Percentiles rank a stretch among this genome's conserved stretches.
Evolutionary conservation across 1,140 invertebrate genomes (phyloP).

Genomic region (Drepana arcuata): DNA sequence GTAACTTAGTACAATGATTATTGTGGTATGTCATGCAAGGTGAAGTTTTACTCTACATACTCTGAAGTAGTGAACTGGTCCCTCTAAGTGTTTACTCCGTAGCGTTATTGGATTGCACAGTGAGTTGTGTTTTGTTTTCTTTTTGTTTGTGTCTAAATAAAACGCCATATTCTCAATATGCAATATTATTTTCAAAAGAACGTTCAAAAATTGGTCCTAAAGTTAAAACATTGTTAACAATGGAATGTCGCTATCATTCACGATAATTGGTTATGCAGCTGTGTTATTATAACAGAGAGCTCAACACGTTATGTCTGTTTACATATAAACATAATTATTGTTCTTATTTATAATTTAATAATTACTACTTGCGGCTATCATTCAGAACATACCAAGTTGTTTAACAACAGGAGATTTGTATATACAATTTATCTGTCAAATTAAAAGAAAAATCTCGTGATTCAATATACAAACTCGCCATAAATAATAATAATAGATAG

Average conservation of each 20-base stretch:
- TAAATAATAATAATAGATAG: conserved; percentile 10
- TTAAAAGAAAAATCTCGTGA: too few species aligned
- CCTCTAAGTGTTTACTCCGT: conserved; percentile 26
- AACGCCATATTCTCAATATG: conserved; percentile 53
- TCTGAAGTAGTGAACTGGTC: too few species aligned
- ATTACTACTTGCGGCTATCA: conserved; percentile 7
- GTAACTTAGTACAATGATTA: too few species aligned
- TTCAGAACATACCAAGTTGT: conserved; percentile 17
- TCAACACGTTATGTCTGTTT: too few species aligned
- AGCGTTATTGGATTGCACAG: neutral
- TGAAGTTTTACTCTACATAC: too few species aligned
- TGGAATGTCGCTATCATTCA: conserved; percentile 63
- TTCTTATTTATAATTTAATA: too few species aligned
- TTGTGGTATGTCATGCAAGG: too few species aligned
- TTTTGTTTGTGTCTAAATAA: too few species aligned
- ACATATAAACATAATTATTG: too few species aligned
- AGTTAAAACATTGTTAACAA: conserved; percentile 69
- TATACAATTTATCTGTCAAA: too few species aligned
- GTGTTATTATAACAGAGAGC: conserved; percentile 46
- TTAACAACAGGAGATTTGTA: conserved; percentile 24
- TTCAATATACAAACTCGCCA: conserved; percentile 9
- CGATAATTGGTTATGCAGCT: conserved; percentile 39
- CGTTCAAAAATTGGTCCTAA: conserved; percentile 70
- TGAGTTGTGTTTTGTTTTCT: too few species aligned
- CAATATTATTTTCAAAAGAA: conserved; percentile 71